Conservation (phyloP, 2,113 vertebrate species). For the Lasiurus borealis region DNA sequence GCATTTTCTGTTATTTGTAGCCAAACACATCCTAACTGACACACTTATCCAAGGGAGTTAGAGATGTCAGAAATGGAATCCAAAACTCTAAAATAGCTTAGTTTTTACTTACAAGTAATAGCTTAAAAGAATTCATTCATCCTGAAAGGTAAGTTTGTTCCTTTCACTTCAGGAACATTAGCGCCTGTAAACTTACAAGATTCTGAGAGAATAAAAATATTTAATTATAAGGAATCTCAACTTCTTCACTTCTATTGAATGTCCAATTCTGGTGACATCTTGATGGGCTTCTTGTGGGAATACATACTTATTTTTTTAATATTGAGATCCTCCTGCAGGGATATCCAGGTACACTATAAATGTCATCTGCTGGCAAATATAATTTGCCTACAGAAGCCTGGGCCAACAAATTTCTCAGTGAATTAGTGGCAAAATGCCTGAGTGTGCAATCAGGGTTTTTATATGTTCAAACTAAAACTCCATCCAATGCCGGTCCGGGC, state of each 20-base stretch:
- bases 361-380: constrained; percentile 42
- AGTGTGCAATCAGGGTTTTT: background rate
- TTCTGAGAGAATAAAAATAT: constrained; percentile 52
- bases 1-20: constrained; percentile 42
- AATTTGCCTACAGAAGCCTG: constrained; percentile 37
- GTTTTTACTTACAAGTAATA: constrained; percentile 20
- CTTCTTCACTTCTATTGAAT: background rate
- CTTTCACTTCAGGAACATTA: constrained; percentile 2
- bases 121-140: constrained; percentile 18
- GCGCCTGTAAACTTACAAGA: background rate
- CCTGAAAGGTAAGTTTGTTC: background rate
- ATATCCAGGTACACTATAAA: constrained; percentile 28
- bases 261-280: background rate
- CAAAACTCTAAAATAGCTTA: constrained; percentile 48
- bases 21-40: background rate
- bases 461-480: background rate
- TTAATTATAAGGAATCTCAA: constrained; percentile 39
- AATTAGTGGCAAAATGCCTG: constrained; percentile 31
- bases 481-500: background rate
- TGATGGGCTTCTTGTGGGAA: constrained; percentile 35
- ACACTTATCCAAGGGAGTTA: background rate
- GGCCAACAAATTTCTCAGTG: background rate
- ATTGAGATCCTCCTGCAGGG: background rate
- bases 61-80: background rate
- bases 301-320: constrained; percentile 56